A percentile compares a stretch with the other conserved stretches of the same genome.
phyloP scores from a whole-genome alignment of 2,113 vertebrate genomes.

The Phyllostomus hastatus region DNA sequence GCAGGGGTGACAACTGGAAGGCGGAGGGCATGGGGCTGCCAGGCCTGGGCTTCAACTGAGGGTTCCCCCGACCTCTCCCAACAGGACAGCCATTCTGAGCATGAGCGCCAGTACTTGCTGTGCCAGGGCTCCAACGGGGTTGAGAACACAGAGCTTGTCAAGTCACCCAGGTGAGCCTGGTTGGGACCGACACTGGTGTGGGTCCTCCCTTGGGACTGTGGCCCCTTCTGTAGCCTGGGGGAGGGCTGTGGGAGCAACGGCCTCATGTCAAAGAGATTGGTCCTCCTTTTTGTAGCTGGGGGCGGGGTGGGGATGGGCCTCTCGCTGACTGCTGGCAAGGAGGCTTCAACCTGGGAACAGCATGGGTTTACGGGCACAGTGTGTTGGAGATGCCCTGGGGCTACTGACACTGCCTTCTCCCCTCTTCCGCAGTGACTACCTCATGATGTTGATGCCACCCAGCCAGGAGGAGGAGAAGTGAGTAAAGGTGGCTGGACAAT shows the following conservation, averaged over 20 bases:
- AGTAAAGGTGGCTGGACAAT: slow-evolving; percentile 74
- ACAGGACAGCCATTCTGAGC: slow-evolving; percentile 94
- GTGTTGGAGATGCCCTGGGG: neutral
- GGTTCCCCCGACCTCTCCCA: too few species aligned
- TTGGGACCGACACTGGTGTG: neutral
- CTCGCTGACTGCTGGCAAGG: neutral
- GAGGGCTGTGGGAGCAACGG: neutral
- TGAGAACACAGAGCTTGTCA: slow-evolving; percentile 93
- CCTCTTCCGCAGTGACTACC: slow-evolving; percentile 88
- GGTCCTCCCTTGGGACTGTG: neutral
- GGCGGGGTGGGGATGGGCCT: neutral
- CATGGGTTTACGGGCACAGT: neutral
- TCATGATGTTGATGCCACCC: slow-evolving; percentile 97
- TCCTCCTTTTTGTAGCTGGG: neutral
- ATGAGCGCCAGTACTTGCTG: slow-evolving; percentile 95
- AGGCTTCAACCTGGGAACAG: neutral
- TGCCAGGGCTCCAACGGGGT: slow-evolving; percentile 88
- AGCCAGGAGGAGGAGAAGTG: slow-evolving; percentile 93
- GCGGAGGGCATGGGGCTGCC: neutral
- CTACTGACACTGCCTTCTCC: neutral
- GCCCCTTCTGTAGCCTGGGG: neutral
- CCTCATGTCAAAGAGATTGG: neutral
- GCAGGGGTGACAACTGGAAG: too few species aligned
- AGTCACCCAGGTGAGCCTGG: slow-evolving; percentile 89
- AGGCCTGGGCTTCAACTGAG: neutral